Conservation (phyloP, 1,140 invertebrate species). For the Anoplolepis gracilipes region DNA sequence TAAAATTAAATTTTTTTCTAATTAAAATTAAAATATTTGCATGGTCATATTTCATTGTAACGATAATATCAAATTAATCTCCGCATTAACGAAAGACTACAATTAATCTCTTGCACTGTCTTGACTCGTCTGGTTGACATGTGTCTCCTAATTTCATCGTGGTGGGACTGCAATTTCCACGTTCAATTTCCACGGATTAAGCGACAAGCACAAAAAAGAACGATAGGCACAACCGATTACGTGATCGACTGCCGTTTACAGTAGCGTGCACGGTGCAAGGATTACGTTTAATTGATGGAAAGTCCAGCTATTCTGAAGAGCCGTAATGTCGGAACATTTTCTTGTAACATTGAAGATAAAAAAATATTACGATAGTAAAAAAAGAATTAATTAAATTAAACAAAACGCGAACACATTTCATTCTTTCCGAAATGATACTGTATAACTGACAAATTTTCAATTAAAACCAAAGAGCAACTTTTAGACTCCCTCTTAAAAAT, state of each 20-base stretch:
- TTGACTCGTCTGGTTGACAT: not conserved
- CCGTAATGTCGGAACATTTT: not conserved
- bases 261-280: not conserved
- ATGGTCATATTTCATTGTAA: not conserved
- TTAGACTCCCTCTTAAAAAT: too few relatives aligned
- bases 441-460: not conserved
- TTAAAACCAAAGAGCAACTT: not conserved
- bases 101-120: constrained; percentile 17
- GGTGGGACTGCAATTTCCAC: constrained; percentile 45
- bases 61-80: constrained; percentile 4
- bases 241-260: constrained; percentile 33
- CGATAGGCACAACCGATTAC: constrained; percentile 36
- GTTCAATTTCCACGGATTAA: constrained; percentile 52
- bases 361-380: not conserved
- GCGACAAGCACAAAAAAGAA: constrained; percentile 25
- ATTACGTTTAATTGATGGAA: constrained; percentile 43
- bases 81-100: constrained; percentile 20
- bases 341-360: not conserved
- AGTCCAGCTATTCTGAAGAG: not conserved
- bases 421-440: not conserved
- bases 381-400: constrained; percentile 5
- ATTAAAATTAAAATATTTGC: not conserved
- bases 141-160: constrained; percentile 52
- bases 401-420: too few relatives aligned
- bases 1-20: not conserved